A percentile compares a stretch with the other conserved stretches of the same genome.
Conservation (phyloP, 2,113 vertebrate species). For the Ammodramus savannarum region DNA sequence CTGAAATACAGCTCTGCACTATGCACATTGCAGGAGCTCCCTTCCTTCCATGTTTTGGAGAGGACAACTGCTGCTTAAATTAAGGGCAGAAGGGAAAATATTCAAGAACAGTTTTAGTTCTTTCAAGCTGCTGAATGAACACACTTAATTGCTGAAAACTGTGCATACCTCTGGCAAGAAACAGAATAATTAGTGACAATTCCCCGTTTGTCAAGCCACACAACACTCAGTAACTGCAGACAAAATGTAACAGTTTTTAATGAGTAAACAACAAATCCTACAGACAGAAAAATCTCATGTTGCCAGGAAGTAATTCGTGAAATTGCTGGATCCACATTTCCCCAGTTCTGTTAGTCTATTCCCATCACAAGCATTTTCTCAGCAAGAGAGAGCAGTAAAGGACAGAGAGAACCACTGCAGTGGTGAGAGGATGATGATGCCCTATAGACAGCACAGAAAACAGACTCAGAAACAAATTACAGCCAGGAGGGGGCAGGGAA, state of each 20-base stretch:
- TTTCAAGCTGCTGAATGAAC: neutral
- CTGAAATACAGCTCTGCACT: neutral
- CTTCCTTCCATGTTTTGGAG: neutral
- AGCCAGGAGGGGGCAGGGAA: neutral
- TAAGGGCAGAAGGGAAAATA: neutral
- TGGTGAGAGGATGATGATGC: neutral
- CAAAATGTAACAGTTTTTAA: neutral
- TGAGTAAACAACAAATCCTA: neutral
- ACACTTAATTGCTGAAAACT: neutral
- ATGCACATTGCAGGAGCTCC: neutral
- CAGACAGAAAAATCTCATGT: neutral
- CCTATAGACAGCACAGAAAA: neutral
- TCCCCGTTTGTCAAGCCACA: neutral
- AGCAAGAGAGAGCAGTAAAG: neutral
- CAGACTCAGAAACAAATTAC: neutral
- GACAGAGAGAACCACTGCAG: neutral
- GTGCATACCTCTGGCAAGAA: neutral
- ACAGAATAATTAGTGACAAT: neutral
- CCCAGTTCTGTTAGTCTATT: neutral
- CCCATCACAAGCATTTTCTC: neutral
- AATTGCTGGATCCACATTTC: neutral
- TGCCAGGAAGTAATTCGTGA: neutral
- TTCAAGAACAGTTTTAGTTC: neutral
- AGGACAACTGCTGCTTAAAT: neutral
- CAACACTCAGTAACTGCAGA: neutral